A percentile compares a stretch with the other conserved stretches of the same genome.
phyloP scores from a whole-genome alignment of 2,888 invertebrate species.

The Bruchidius siliquastri region DNA sequence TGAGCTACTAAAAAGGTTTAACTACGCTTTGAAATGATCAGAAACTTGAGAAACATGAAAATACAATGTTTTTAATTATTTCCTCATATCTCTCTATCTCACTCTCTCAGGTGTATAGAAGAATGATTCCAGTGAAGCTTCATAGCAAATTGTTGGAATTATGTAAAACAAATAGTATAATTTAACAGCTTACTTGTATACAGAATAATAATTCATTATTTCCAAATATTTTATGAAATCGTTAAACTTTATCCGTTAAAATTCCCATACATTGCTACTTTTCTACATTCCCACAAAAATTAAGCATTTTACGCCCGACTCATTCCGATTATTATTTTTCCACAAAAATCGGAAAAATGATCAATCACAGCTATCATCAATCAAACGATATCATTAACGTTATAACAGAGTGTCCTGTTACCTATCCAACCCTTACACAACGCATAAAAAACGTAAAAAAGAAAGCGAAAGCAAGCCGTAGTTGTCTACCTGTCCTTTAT shows the following conservation, averaged over 20 bases:
- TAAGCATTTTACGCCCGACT: slow-evolving; percentile 30
- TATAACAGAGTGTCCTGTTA: slow-evolving; percentile 27
- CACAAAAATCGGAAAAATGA: slow-evolving; percentile 32
- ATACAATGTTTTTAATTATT: no score
- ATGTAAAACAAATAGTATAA: no score
- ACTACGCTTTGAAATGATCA: no score
- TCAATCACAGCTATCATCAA: slow-evolving; percentile 36
- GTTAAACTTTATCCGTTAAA: slow-evolving; percentile 17
- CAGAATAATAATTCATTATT: no score
- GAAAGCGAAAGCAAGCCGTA: slow-evolving; percentile 10
- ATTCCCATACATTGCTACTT: slow-evolving; percentile 14
- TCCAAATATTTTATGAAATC: neutral
- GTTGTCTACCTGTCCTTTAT: slow-evolving; percentile 11
- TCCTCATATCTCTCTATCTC: no score
- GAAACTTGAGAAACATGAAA: no score
- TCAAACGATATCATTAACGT: slow-evolving; percentile 35
- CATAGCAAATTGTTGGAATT: no score
- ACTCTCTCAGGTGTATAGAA: no score
- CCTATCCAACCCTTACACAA: slow-evolving; percentile 22
- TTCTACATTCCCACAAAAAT: slow-evolving; percentile 29
- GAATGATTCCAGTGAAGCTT: no score
- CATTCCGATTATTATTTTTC: slow-evolving; percentile 26
- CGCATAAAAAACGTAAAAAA: slow-evolving; percentile 16
- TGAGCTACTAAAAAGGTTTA: no score
- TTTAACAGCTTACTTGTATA: no score